Base-by-base conservation (phyloP, 2,888 invertebrate species). In the Caenorhabditis sinica region DNA sequence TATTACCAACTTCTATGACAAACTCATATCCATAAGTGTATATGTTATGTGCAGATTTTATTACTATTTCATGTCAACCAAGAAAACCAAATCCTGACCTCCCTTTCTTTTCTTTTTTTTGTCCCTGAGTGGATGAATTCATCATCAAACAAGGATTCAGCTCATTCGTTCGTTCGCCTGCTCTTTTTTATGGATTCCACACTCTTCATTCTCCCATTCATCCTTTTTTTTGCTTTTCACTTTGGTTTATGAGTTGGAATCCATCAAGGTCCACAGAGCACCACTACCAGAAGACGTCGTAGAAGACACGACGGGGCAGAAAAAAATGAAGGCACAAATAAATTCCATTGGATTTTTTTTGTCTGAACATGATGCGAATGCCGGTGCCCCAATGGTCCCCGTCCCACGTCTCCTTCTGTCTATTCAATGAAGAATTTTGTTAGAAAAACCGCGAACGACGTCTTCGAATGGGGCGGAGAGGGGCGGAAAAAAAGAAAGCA, bases 211-310 rank as follows among this genome's bases (percentile, higher is more conserved):
- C 23, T 51, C 56, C 71, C 40, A 71, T 79, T 79, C 79, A 72
- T 77, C 56, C 66, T 66, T 25, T 56, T 79, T 79, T 72, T 11
- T n/a, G n/a, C 79, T 49, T 80, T 72, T 80, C 66, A 72, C 72
- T 80, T 72, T 80, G 80, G 72, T 80, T 80, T 80, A 80, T 80
- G 72, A 80, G 80, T 80, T 66, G 40, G 72, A 80, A 80, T 80
- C 80, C 80, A 80, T 80, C 80, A 80, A 80, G 65, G 80, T 72
- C 80, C 72, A 76, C 66, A 56, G 63, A 76, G 65, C 75, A 74
- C 40, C n/a, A 65, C 49, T 33, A 73, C 75, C 66, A 66, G 58
- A 36, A 58, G 49, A 45, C 49, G 49, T 49, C 20, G 49, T 49
- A 49, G 20, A 30, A 20, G 28, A 45, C 6, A 58, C 25, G 30